Evolutionary conservation across 53 echinoderm and acorn worm species (phyloP), one percentile per base, ranked within the genome.

Genomic region (Patiria pectinifera): DNA sequence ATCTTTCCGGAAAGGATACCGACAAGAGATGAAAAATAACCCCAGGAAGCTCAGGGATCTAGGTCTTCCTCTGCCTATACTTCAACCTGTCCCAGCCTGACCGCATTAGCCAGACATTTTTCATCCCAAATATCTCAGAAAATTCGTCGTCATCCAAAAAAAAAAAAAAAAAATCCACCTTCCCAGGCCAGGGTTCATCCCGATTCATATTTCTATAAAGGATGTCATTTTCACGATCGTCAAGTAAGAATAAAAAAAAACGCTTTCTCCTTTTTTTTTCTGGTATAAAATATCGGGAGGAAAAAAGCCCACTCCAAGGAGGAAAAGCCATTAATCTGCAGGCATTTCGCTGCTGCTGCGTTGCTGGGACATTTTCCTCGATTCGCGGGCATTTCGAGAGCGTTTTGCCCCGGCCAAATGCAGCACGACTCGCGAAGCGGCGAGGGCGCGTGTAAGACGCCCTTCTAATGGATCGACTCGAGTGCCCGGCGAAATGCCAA

Each of bases 381-480:
- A 60, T 88, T 88, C 45, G 16, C 4, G 59, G 59, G 88, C 62
- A 78, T 88, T 88, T 88, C 88, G 62, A 88, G 88, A 78, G 88
- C 88, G 62, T 78, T 88, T 86, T 72, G 72, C 74, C 48, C 72
- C 12, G 75, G 53, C 53, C 72, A 86, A 88, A 88, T 78, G 78
- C 78, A 78, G 59, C 86, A 44, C 4, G 86, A 86, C 72, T 88
- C 88, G 88, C 77, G 88, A 78, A 78, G 35, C 21, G 78, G 88
- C 60, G 79, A 79, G 78, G 15, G 88, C 76, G 88, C 88, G 88
- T 88, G 78, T 78, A 25, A 66, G 53, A 48, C 61, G 26, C 88
- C 59, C 78, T 88, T 6, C 53, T 53, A 88, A 88, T 88, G 88
- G 88, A 78, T 15, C 18, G 78, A 26, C 78, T 88, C 78, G 78